These are phyloP conservation scores for Scolopax mira DNA, from an alignment of 2,113 vertebrate species.

Conservation along the genomic window DNA sequence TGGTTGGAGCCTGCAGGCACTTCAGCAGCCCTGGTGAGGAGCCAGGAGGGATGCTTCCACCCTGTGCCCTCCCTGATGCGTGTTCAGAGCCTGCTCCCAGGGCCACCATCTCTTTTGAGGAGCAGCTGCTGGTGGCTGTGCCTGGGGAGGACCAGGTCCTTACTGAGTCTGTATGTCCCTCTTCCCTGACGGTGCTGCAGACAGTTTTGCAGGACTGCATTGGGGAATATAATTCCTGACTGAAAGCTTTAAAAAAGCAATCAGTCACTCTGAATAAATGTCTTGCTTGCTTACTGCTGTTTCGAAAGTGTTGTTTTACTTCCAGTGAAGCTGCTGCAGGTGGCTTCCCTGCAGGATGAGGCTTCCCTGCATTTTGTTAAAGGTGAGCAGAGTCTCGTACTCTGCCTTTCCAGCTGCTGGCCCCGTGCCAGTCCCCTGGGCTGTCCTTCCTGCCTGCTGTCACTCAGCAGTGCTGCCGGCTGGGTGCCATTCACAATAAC, in stretches of 20 bases:
- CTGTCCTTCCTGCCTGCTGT: background rate
- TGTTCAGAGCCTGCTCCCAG: background rate
- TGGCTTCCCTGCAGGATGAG: background rate
- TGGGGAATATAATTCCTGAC: background rate
- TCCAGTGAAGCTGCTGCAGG: background rate
- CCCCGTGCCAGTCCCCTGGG: background rate
- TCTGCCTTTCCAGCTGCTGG: background rate
- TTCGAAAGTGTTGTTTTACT: background rate
- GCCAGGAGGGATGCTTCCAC: background rate
- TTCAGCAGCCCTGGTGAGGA: background rate
- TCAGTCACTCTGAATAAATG: background rate
- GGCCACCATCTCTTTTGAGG: background rate
- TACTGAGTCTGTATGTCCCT: background rate
- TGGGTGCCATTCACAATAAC: background rate
- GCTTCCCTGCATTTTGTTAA: background rate
- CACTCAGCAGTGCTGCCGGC: background rate
- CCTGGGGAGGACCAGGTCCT: background rate
- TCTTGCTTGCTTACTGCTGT: background rate
- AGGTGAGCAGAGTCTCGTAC: background rate
- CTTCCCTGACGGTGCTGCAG: background rate
- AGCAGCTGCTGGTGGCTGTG: background rate
- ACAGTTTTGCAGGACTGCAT: background rate
- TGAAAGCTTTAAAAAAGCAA: background rate
- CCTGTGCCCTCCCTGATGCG: fast-evolving
- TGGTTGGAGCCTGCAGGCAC: background rate